Conservation (phyloP, 2,113 vertebrate genomes). For the Paramormyrops kingsleyae region DNA sequence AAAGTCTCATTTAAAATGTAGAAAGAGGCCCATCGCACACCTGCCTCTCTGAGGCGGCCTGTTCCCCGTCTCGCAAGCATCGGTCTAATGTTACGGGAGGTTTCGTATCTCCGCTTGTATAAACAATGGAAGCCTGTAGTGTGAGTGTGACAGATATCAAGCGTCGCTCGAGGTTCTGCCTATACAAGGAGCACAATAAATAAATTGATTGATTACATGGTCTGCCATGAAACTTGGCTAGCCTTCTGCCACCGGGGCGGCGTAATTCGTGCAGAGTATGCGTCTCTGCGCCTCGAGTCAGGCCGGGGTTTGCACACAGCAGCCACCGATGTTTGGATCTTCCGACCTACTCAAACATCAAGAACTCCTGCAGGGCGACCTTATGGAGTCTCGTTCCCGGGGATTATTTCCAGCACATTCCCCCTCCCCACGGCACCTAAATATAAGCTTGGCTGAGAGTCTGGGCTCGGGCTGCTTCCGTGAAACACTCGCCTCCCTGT, state of each 20-base stretch:
- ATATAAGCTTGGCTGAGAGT: conserved; percentile 54
- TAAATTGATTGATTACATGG: not conserved
- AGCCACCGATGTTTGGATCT: conserved; percentile 23
- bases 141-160: not conserved
- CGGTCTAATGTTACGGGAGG: conserved; percentile 31
- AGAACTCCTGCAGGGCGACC: conserved; percentile 31
- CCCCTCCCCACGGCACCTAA: conserved; percentile 45
- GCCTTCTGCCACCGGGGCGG: not conserved
- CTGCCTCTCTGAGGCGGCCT: conserved; percentile 13
- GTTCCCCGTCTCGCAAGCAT: not conserved
- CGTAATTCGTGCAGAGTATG: not conserved
- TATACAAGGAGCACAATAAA: not conserved
- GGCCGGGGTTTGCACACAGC: not conserved
- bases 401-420: conserved; percentile 51
- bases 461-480: conserved; percentile 40
- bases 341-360: conserved; percentile 18
- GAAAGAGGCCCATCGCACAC: conserved; percentile 24
- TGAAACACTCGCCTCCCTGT: conserved; percentile 55
- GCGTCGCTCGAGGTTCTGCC: not conserved
- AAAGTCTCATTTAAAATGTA: conserved; percentile 42
- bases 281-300: not conserved
- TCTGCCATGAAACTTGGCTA: not conserved
- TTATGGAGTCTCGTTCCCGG: conserved; percentile 39
- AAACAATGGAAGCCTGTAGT: not conserved
- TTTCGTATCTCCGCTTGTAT: not conserved